Evolutionary conservation across 2,888 invertebrate genomes (phyloP).

Genomic region (Nycteola revayana): DNA sequence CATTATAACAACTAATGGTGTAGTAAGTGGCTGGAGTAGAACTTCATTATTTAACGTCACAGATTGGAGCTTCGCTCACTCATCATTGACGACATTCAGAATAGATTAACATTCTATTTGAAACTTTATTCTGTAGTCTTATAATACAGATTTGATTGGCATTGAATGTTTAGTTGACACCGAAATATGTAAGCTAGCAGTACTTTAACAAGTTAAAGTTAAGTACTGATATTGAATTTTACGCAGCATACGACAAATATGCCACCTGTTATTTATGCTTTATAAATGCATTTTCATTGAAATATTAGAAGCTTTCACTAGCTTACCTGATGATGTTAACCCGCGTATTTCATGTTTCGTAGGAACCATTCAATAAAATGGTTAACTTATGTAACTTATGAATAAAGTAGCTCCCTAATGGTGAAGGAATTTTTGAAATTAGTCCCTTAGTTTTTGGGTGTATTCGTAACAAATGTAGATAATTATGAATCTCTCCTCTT

Average conservation of each 20-base stretch:
- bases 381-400: no score
- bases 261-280: slow-evolving; percentile 15
- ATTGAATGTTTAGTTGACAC: slow-evolving; percentile 10
- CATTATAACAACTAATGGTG: slow-evolving; percentile 62
- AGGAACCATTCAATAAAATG: no score
- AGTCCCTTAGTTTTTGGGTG: no score
- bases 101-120: slow-evolving; percentile 23
- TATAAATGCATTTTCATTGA: no score
- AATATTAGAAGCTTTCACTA: no score
- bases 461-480: no score
- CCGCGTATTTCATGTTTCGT: no score
- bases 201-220: slow-evolving; percentile 31
- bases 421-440: no score
- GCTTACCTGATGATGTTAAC: no score
- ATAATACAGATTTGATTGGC: slow-evolving; percentile 5
- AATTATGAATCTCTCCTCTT: no score
- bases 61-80: slow-evolving; percentile 50
- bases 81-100: slow-evolving; percentile 32
- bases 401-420: no score
- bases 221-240: slow-evolving; percentile 20
- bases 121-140: slow-evolving; percentile 19
- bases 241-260: slow-evolving; percentile 16
- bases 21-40: slow-evolving; percentile 59
- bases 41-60: slow-evolving; percentile 70
- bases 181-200: slow-evolving; percentile 18